Conservation (phyloP, 2,888 invertebrate species). For the Pyrrhia umbra region DNA sequence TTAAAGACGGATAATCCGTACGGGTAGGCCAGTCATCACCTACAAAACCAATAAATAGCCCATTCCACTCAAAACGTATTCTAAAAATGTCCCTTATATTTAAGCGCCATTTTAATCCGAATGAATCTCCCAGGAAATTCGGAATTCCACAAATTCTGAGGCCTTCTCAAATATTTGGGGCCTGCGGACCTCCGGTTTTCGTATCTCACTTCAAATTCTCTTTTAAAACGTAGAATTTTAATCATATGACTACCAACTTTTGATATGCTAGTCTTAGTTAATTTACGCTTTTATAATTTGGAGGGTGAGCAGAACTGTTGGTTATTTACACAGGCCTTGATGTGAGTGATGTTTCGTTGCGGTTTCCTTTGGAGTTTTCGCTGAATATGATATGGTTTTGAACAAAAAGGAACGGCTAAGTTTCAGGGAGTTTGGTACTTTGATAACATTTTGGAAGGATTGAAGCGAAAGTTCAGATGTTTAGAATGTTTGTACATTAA, state of each 20-base stretch:
- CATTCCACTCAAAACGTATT: conserved; percentile 28
- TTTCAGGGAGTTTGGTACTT: conserved; percentile 14
- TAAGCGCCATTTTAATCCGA: conserved; percentile 45
- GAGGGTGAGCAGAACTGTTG: conserved; percentile 13
- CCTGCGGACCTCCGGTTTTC: conserved; percentile 17
- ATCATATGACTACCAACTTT: conserved; percentile 36
- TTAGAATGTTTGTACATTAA: background rate
- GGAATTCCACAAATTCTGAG: conserved; percentile 54
- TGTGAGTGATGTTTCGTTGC: conserved; percentile 32
- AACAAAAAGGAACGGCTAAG: conserved; percentile 16
- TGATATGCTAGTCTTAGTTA: conserved; percentile 36
- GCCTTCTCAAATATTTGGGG: conserved; percentile 59
- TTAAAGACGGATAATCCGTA: background rate
- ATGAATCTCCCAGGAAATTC: conserved; percentile 44
- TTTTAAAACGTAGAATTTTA: conserved; percentile 47
- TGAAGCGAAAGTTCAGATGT: background rate
- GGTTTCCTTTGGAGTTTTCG: conserved; percentile 42
- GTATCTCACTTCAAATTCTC: conserved; percentile 57
- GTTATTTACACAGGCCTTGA: conserved; percentile 30
- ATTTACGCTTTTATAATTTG: conserved; percentile 49
- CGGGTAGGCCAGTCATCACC: background rate
- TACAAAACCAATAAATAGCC: background rate
- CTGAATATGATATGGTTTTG: conserved; percentile 24
- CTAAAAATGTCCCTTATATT: conserved; percentile 45
- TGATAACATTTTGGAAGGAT: background rate